Evolutionary conservation across 2,797 vertebrate species (phyloP).

Genomic region (Acrocephalus scirpaceus): DNA sequence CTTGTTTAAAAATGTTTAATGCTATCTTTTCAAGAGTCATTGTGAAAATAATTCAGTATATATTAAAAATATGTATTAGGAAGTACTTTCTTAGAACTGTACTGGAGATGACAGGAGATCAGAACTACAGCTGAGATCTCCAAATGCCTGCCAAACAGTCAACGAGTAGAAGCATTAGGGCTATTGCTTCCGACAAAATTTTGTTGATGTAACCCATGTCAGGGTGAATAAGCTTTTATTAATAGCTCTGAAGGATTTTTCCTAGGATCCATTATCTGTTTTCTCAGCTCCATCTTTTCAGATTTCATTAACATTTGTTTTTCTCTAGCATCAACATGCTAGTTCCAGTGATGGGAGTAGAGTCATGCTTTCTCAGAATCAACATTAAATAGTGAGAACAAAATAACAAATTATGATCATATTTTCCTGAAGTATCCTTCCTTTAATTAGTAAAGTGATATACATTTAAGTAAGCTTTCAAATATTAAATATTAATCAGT

Average conservation of each 20-base stretch:
- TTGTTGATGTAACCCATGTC: background rate
- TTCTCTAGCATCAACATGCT: background rate
- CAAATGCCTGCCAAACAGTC: background rate
- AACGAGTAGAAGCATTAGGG: background rate
- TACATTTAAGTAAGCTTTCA: background rate
- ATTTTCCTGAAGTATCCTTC: background rate
- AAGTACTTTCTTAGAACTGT: background rate
- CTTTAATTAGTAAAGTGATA: background rate
- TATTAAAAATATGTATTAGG: background rate
- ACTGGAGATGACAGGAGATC: background rate
- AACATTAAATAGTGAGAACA: background rate
- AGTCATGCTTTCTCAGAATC: conserved; percentile 8
- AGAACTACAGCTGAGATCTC: background rate
- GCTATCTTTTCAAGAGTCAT: background rate
- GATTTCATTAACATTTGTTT: background rate
- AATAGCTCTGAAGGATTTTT: background rate
- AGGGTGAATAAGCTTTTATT: background rate
- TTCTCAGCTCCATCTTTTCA: background rate
- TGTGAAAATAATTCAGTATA: background rate
- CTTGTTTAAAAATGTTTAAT: background rate
- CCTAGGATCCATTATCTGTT: background rate
- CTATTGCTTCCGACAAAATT: background rate
- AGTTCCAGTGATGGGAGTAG: background rate
- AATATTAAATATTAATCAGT: background rate
- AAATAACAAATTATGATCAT: background rate